Base-by-base conservation (phyloP, 92 coral and sea anemone genomes). In the Palythoa caribaeorum region DNA sequence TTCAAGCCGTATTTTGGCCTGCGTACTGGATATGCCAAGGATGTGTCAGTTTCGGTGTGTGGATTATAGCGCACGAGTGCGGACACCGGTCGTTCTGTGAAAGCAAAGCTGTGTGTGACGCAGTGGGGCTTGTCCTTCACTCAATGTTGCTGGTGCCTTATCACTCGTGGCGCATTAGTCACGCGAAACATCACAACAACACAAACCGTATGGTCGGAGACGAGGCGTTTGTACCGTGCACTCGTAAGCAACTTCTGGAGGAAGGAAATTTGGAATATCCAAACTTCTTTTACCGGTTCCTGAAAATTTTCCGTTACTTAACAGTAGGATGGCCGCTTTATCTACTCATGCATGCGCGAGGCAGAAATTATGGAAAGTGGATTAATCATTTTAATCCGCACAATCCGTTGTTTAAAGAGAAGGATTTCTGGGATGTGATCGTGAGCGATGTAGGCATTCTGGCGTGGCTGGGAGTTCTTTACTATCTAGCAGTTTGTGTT, bases 41-140 rank as follows among this genome's bases (percentile, higher is more conserved):
- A 8, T 92, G 96, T 69, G 96, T 89, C 79, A 89, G 94, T 35
- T 96, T 96, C 59, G 84, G 93, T 39, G 93, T 95, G 19, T 95
- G 98, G 98, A 95, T 95, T 17, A 73, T 95, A 8, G 98, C 98
- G 9, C 98, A 95, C 87, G 98, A 95, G 69, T 95, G 98, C 87
- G 98, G 98, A 2, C 98, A 95, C 76, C 94, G 94, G 19, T 93
- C 98, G 2, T 95, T 91, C 88, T 93, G 98, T 71, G 90, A 89
- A 83, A 95, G 88, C 92, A 92, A 92, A 66, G 47, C 79, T 9
- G 89, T 95, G 38, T 95, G 98, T 68, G 98, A 95, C 79, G 84
- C 91, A 63, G 66, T 93, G 10, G 98, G 98, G 9, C 77, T 95
- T 35, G 94, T 95, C 3, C 78, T 95, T 9, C 98, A 95, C 88